Conservation (phyloP, 2,888 invertebrate genomes). For the Amphimallon solstitiale region DNA sequence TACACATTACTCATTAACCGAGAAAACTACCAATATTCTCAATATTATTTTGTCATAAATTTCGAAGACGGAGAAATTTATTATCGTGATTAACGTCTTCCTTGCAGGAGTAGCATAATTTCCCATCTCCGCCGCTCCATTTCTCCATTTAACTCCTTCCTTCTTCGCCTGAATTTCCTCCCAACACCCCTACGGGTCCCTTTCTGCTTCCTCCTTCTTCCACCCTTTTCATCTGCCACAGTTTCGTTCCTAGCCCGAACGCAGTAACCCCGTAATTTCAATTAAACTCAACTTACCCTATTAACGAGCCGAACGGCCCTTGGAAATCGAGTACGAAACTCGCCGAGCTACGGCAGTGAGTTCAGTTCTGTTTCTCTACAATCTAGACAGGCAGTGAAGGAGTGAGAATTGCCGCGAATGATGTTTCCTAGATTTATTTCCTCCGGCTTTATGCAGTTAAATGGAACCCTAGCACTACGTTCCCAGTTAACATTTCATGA, state of each 20-base stretch:
- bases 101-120: neutral
- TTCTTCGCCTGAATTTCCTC: neutral
- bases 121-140: neutral
- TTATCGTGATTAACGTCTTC: slow-evolving; percentile 32
- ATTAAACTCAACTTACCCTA: slow-evolving; percentile 35
- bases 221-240: neutral
- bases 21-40: slow-evolving; percentile 22
- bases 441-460: no score
- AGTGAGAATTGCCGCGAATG: no score
- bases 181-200: neutral
- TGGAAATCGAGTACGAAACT: neutral
- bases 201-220: no score
- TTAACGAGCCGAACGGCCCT: neutral
- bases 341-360: no score
- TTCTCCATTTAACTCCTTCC: neutral
- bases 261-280: slow-evolving; percentile 30
- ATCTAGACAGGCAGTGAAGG: no score
- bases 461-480: no score
- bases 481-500: no score
- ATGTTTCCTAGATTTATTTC: no score
- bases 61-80: slow-evolving; percentile 43
- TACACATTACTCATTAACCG: no score
- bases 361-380: no score
- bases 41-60: slow-evolving; percentile 45
- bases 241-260: neutral